Conservation (phyloP, 2,797 vertebrate genomes). For the Tapera naevia region DNA sequence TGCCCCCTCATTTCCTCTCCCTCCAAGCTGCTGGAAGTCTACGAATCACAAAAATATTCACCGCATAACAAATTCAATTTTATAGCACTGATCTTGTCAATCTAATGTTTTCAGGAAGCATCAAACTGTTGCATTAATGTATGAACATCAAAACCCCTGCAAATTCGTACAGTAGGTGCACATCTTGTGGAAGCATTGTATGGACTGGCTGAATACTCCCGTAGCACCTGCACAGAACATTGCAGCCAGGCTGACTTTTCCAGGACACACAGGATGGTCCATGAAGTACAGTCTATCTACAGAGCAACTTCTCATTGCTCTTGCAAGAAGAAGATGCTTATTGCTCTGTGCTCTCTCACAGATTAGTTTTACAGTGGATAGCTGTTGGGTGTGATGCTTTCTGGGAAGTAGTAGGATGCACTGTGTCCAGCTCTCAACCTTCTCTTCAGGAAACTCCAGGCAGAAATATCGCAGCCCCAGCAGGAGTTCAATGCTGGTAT, state of each 20-base stretch:
- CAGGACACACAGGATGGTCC: not conserved
- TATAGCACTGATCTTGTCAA: constrained; percentile 15
- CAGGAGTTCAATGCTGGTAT: not conserved
- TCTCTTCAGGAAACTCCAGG: not conserved
- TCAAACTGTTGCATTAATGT: not conserved
- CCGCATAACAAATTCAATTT: not conserved
- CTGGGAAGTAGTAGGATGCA: not conserved
- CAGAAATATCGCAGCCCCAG: not conserved
- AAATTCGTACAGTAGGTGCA: not conserved
- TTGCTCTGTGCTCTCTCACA: not conserved
- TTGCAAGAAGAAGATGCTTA: too few relatives aligned
- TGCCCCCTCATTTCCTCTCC: not conserved
- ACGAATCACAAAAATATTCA: not conserved
- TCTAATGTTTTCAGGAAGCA: not conserved
- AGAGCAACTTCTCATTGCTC: not conserved
- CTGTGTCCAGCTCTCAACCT: not conserved
- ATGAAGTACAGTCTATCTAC: not conserved
- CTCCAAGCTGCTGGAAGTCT: not conserved
- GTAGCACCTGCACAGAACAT: not conserved
- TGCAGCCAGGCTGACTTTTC: not conserved
- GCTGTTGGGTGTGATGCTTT: not conserved
- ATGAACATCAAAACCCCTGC: not conserved
- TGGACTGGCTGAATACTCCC: not conserved
- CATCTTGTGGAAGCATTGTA: not conserved
- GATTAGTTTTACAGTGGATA: not conserved